A percentile compares a stretch with the other conserved stretches of the same genome.
These are phyloP conservation scores for Hipposideros armiger DNA, from an alignment of 2,113 vertebrate genomes.

Conservation along the genomic window DNA sequence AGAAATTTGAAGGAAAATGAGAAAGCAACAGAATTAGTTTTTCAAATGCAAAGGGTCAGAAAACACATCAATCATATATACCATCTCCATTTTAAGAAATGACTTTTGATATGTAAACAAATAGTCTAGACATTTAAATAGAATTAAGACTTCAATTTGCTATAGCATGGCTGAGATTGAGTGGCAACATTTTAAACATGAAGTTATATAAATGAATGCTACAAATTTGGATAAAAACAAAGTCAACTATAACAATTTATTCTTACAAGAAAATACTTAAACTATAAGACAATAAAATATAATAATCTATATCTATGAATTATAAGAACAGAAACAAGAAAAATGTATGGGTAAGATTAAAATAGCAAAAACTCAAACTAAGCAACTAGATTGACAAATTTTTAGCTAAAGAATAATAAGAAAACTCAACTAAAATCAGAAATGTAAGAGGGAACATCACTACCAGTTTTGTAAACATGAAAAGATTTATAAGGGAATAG, in stretches of 20 bases:
- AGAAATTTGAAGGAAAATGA: slow-evolving; percentile 17
- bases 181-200: background rate
- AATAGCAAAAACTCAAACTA: background rate
- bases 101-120: background rate
- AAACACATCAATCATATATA: background rate
- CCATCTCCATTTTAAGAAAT: background rate
- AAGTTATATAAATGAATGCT: background rate
- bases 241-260: background rate
- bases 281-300: background rate
- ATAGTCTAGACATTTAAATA: background rate
- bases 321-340: background rate
- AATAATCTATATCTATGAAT: background rate
- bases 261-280: background rate
- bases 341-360: background rate
- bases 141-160: background rate
- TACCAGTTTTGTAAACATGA: background rate
- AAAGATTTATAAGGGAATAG: background rate
- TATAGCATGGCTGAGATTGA: background rate
- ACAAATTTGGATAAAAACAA: background rate
- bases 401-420: background rate
- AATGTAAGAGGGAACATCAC: background rate
- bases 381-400: background rate
- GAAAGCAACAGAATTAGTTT: background rate
- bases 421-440: background rate
- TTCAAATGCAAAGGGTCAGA: background rate